phyloP scores from a whole-genome alignment of 2,888 invertebrate genomes.

The Nymphalis c-album region DNA sequence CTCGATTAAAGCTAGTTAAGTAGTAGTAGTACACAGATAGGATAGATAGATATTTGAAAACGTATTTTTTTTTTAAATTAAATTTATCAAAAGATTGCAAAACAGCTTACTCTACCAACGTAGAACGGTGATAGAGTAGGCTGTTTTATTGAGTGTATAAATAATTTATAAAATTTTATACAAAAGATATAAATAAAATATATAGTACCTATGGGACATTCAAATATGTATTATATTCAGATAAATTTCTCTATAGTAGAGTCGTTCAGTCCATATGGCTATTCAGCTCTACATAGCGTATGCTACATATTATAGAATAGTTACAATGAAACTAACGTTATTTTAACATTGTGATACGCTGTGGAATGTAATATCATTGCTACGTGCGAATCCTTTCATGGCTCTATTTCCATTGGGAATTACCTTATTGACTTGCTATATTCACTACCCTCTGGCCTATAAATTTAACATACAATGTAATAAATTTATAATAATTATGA shows the following conservation, averaged over 20 bases:
- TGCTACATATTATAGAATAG: neutral
- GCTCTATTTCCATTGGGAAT: slow-evolving; percentile 31
- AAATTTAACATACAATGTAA: slow-evolving; percentile 18
- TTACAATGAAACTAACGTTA: slow-evolving; percentile 19
- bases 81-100: no score
- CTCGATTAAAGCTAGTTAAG: no score
- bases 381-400: slow-evolving; percentile 32
- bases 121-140: no score
- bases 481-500: neutral
- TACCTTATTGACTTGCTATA: slow-evolving; percentile 24
- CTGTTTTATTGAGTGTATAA: no score
- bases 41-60: no score
- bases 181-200: no score
- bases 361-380: slow-evolving; percentile 24
- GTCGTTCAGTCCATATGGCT: neutral
- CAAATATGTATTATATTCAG: neutral
- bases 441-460: slow-evolving; percentile 28
- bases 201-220: no score
- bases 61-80: no score
- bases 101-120: no score
- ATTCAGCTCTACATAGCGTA: neutral
- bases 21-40: no score
- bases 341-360: slow-evolving; percentile 19
- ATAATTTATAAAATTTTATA: no score
- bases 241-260: slow-evolving; percentile 1